These are phyloP conservation scores for Zaprionus taronus DNA, from an alignment of 1,140 invertebrate genomes.

Conservation along the genomic window DNA sequence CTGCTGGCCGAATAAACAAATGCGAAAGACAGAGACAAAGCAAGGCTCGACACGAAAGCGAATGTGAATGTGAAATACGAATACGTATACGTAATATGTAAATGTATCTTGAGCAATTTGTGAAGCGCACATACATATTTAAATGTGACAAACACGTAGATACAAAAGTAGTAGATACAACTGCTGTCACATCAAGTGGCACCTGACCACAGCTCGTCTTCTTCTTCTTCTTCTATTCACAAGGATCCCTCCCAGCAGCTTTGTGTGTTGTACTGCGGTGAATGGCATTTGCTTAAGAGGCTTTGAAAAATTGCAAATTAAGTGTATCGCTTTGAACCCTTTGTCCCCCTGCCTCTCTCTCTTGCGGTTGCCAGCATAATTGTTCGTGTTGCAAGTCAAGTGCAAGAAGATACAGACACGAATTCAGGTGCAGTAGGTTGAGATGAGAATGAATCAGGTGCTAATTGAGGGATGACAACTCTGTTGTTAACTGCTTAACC, in stretches of 20 bases:
- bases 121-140: slow-evolving; percentile 51
- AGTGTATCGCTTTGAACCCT: slow-evolving; percentile 65
- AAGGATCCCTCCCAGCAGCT: slow-evolving; percentile 31
- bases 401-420: background rate
- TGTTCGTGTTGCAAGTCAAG: slow-evolving; percentile 44
- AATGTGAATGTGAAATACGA: slow-evolving; percentile 37
- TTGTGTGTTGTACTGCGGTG: slow-evolving; percentile 72
- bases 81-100: slow-evolving; percentile 44
- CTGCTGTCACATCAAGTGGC: slow-evolving; percentile 73
- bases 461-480: slow-evolving; percentile 62
- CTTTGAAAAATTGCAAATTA: slow-evolving; percentile 80
- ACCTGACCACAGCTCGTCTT: slow-evolving; percentile 22
- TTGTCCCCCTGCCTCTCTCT: background rate
- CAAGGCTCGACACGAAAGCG: background rate
- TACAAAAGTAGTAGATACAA: slow-evolving; percentile 73
- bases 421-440: background rate
- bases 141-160: slow-evolving; percentile 68
- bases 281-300: slow-evolving; percentile 72
- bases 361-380: slow-evolving; percentile 72
- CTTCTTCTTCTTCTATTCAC: slow-evolving; percentile 4
- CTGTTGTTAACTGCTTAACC: slow-evolving; percentile 8
- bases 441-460: slow-evolving; percentile 33
- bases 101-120: slow-evolving; percentile 57
- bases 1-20: slow-evolving; percentile 61
- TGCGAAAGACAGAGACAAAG: slow-evolving; percentile 57